A percentile compares a stretch with the other conserved stretches of the same genome.
These are phyloP conservation scores for Cirrhinus molitorella DNA, from an alignment of 2,797 vertebrate species.

Conservation along the genomic window DNA sequence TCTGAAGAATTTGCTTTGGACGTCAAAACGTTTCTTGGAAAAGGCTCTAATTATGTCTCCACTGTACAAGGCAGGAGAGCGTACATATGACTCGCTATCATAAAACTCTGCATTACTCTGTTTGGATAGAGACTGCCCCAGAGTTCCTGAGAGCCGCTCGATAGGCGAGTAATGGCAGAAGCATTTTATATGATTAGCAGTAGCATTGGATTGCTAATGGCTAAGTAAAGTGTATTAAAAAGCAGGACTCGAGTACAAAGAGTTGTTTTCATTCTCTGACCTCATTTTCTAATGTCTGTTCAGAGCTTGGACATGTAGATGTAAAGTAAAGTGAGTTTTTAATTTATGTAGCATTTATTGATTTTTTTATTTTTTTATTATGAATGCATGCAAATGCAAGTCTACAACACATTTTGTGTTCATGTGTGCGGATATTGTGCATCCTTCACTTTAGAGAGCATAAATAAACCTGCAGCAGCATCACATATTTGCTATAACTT, in stretches of 20 bases:
- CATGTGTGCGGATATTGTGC: not conserved
- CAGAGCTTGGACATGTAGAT: too few relatives aligned
- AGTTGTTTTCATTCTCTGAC: constrained; percentile 11
- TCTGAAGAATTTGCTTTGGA: constrained; percentile 13
- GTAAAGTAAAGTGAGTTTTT: not conserved
- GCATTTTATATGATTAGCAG: constrained; percentile 28
- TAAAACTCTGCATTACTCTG: constrained; percentile 20
- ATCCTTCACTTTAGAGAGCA: not conserved
- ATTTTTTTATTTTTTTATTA: not conserved
- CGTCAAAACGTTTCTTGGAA: constrained; percentile 21
- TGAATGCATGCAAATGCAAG: not conserved
- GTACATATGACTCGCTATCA: not conserved
- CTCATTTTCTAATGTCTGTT: not conserved
- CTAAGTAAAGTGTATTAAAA: constrained; percentile 15
- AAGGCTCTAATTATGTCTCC: not conserved
- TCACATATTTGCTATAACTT: not conserved
- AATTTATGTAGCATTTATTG: not conserved
- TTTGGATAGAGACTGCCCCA: not conserved
- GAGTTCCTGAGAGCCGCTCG: not conserved
- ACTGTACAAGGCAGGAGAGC: not conserved
- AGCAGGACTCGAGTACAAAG: not conserved
- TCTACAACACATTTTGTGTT: not conserved
- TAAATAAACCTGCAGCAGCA: constrained; percentile 4
- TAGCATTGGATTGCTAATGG: constrained; percentile 14
- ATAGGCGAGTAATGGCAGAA: constrained; percentile 10